Conservation (phyloP, 2,113 vertebrate species). For the Anolis carolinensis region DNA sequence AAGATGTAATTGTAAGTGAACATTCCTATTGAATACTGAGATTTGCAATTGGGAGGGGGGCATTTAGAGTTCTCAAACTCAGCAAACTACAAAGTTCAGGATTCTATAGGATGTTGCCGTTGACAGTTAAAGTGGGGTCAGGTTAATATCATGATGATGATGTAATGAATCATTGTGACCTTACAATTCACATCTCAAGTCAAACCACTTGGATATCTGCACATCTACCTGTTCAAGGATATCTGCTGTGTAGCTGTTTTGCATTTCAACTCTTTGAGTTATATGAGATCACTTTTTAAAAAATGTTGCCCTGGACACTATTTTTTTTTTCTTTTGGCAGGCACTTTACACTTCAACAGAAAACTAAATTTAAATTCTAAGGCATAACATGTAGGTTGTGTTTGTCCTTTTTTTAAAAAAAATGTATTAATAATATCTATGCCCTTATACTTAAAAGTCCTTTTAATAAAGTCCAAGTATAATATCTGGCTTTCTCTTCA, state of each 20-base stretch:
- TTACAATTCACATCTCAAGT: not conserved
- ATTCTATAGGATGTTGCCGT: too few species aligned
- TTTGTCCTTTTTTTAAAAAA: slow-evolving; percentile 72
- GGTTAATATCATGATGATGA: too few species aligned
- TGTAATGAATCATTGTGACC: not conserved
- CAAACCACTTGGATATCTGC: slow-evolving; percentile 23
- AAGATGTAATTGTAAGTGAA: too few species aligned
- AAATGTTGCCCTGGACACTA: slow-evolving; percentile 72
- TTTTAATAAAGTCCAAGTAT: slow-evolving; percentile 72
- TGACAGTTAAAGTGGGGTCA: too few species aligned
- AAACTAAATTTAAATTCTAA: slow-evolving; percentile 75
- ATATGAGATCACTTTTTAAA: slow-evolving; percentile 61
- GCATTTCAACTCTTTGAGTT: slow-evolving; percentile 50
- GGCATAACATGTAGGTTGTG: slow-evolving; percentile 73
- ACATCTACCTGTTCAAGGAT: slow-evolving; percentile 8
- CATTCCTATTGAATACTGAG: too few species aligned
- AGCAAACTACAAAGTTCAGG: too few species aligned
- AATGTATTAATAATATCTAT: slow-evolving; percentile 70
- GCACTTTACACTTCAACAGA: slow-evolving; percentile 54
- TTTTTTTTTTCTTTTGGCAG: slow-evolving; percentile 74
- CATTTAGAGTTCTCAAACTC: not conserved
- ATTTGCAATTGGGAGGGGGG: too few species aligned
- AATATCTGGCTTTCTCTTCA: slow-evolving; percentile 70
- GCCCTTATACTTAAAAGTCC: slow-evolving; percentile 67
- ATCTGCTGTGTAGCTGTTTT: slow-evolving; percentile 42